phyloP scores from a whole-genome alignment of 1,140 invertebrate genomes.

The Drosophila persimilis region DNA sequence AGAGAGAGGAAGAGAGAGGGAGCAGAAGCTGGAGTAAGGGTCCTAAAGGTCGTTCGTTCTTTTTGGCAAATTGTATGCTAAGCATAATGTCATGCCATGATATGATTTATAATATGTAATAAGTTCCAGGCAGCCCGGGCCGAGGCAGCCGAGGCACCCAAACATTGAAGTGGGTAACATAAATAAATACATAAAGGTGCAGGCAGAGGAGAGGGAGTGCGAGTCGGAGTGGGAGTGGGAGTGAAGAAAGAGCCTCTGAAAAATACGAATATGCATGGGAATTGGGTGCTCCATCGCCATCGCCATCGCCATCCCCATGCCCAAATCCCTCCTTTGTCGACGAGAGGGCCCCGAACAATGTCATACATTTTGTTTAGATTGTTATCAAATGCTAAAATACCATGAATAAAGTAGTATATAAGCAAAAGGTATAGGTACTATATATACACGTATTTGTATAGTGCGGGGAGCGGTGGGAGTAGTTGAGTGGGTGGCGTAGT shows the following conservation, averaged over 20 bases:
- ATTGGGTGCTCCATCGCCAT: constrained; percentile 13
- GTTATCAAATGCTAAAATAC: constrained; percentile 75
- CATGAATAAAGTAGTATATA: constrained; percentile 68
- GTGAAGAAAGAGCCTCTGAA: constrained; percentile 2
- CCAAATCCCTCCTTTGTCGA: too few species aligned
- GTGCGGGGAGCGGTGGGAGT: neutral
- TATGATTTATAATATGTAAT: constrained; percentile 80
- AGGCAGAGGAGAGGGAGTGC: constrained; percentile 2
- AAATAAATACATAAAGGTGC: constrained; percentile 59
- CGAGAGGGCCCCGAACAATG: constrained; percentile 56
- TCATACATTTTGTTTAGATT: constrained; percentile 78
- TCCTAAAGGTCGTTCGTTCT: constrained; percentile 44
- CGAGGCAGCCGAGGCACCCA: constrained; percentile 5
- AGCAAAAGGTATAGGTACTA: neutral
- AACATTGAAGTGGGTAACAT: constrained; percentile 55
- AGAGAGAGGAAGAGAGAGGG: neutral
- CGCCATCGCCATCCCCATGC: too few species aligned
- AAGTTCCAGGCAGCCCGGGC: constrained; percentile 63
- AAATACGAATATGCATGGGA: constrained; percentile 53
- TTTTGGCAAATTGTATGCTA: constrained; percentile 66
- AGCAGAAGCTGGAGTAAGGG: neutral
- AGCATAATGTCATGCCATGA: constrained; percentile 74
- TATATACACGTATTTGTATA: too few species aligned
- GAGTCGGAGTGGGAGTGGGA: neutral
- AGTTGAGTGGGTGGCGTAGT: constrained; percentile 47